Base-by-base conservation (phyloP, 2,113 vertebrate genomes). In the Pangasianodon gigas region DNA sequence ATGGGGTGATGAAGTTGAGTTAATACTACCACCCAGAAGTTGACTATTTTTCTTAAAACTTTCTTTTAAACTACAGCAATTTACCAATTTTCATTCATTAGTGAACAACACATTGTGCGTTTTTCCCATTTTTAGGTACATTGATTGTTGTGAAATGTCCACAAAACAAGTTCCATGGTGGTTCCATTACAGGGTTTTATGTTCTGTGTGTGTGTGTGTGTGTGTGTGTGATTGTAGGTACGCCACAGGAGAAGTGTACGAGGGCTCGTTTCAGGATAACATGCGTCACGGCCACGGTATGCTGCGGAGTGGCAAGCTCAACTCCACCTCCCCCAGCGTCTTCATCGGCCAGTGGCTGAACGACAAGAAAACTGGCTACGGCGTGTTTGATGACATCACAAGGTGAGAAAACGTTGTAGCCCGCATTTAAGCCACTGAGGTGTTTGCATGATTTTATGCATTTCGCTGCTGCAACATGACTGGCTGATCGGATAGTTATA, bases 371-470 rank as follows among this genome's bases (percentile, higher is more conserved):
- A 96, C 96, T 6, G 98, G 98, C 84, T 99, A 99, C 54, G 98
- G 98, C 10, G 98, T 99, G 85, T 98, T 98, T 87, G 98, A 99
- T 90, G 98, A 99, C 91, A 99, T 99, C 95, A 99, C 98, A 29
- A 98, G 97, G 98, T 99, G 95, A 65, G 65, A 91, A 0, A 90
- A 51, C 11, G 26, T 9, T 1, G 7, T 48, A 46, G 74, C 51
- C 16, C 58, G 51, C 2, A 32, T 86, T 37, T 14, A 14, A 60
- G 14, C 24, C 52, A 4, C 10, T 77, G 51, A 75, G 44, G 11
- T 65, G 29, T 56, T 74, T 77, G 2, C 18, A 3, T 44, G 37
- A 44, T 75, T 71, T 32, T 32, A 37, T n/a, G 4, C 32, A 18
- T 71, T 32, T 69, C n/a, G 1, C 65, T 67, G 29, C 65, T 14